These are phyloP conservation scores for Vulpes ferrilata DNA, from an alignment of 2,113 vertebrate genomes.

Conservation along the genomic window DNA sequence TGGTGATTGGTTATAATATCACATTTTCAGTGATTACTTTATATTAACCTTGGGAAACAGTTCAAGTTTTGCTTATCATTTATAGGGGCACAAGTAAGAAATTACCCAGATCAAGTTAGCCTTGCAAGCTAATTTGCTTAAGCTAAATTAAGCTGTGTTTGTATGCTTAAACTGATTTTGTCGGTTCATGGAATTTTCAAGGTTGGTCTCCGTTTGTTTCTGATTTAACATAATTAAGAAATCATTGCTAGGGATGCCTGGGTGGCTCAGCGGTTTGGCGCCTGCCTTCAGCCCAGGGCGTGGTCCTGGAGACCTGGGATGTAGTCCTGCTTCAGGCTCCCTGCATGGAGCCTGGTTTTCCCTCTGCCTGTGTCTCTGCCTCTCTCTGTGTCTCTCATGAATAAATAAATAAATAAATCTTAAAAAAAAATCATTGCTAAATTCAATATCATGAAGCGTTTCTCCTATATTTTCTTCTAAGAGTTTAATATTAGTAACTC, in stretches of 20 bases:
- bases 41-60: background rate
- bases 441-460: background rate
- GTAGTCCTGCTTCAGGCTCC: no score
- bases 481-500: background rate
- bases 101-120: background rate
- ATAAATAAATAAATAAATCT: no score
- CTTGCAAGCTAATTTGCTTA: background rate
- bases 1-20: background rate
- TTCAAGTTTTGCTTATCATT: background rate
- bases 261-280: no score
- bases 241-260: background rate
- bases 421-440: background rate
- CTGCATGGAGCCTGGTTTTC: no score
- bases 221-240: background rate
- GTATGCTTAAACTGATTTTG: background rate
- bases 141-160: background rate
- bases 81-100: background rate
- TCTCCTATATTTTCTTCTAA: background rate
- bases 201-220: background rate
- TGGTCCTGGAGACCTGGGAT: no score
- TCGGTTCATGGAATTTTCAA: background rate
- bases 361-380: no score
- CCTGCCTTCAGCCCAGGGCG: no score
- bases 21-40: background rate
- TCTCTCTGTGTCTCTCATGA: no score